Evolutionary conservation across 2,888 invertebrate species (phyloP), one percentile per base, ranked within the genome.

Genomic region (Herminia tarsipennalis): DNA sequence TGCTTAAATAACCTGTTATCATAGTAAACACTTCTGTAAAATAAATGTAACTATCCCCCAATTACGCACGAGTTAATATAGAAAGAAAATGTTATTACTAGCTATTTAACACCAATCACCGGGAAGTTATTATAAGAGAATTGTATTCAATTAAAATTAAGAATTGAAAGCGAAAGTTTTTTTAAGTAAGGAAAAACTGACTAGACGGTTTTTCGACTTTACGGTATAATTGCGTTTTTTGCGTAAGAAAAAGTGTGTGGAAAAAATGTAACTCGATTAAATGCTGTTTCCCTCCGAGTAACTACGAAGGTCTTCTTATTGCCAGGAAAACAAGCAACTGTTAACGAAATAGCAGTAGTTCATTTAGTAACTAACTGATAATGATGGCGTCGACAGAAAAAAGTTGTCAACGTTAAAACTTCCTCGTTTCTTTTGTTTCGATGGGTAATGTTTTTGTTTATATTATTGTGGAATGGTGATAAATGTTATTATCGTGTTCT

Each of bases 81-180:
- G n/a, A n/a, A n/a, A n/a, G n/a, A n/a, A n/a, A n/a, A n/a, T n/a
- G n/a, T n/a, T n/a, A n/a, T n/a, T n/a, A n/a, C n/a, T n/a, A n/a
- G n/a, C n/a, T n/a, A n/a, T n/a, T n/a, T n/a, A n/a, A n/a, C n/a
- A n/a, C n/a, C n/a, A n/a, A n/a, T n/a, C 5, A 34, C 30, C 30
- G 30, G 46, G 39, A 40, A 40, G 9, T 45, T 16, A 34, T 20
- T 28, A 9, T 34, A 22, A 24, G 22, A 17, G 6, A 27, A 45
- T 32, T 43, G 45, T 48, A 40, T 24, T 41, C 39, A 61, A 48
- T 60, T 52, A 40, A 52, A 36, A 39, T 64, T 53, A 51, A 40
- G 29, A 42, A 56, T 22, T 40, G 40, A 54, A 45, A 44, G 42
- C 34, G 22, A 62, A 35, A 39, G 24, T 8, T 36, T 59, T 51